Base-by-base conservation (phyloP, 2,888 invertebrate genomes). In the Stenolophus ochropezus region DNA sequence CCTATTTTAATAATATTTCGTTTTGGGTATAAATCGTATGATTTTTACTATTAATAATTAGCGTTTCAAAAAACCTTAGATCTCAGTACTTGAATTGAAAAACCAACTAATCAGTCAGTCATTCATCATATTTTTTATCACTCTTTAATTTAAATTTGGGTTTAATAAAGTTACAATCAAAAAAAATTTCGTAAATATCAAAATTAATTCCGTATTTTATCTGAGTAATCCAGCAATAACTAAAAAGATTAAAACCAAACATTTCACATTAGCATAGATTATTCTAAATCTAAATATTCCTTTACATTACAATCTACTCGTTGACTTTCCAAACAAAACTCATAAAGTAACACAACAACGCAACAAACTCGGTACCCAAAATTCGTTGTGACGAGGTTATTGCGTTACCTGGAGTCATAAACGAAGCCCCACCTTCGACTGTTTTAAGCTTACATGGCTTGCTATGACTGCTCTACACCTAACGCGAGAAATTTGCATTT, bases 381-480 rank as follows among this genome's bases (percentile, higher is more conserved):
- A 69, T 69, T 33, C 65, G 33, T 33, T 47, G 14, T 74, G 61
- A 77, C 65, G 77, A 61, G 65, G 49, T 61, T 42, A 47, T 80
- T 80, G 80, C 80, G 80, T 80, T 80, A 71, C 58, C 18, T 65
- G 58, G 8, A 56, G 73, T 80, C 71, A 80, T 80, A 80, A 80
- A 80, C n/a, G 8, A 42, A 33, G 80, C 73, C 73, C 73, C 80
- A 65, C 78, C 78, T 78, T 78, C 65, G 42, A 53, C 69, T 69
- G 69, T 79, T 79, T 79, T 79, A 78, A 80, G 49, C 56, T 56
- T 56, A 80, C 80, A 73, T 73, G 73, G 71, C 16, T 69, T 53
- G 79, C 75, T 79, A 25, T 71, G 69, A 69, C 51, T 71, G 80
- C 33, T 80, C 51, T 80, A 80, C 80, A 80, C 80, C 80, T 80